Evolutionary conservation across 2,113 vertebrate genomes (phyloP).

Genomic region (Hypanus sabinus): DNA sequence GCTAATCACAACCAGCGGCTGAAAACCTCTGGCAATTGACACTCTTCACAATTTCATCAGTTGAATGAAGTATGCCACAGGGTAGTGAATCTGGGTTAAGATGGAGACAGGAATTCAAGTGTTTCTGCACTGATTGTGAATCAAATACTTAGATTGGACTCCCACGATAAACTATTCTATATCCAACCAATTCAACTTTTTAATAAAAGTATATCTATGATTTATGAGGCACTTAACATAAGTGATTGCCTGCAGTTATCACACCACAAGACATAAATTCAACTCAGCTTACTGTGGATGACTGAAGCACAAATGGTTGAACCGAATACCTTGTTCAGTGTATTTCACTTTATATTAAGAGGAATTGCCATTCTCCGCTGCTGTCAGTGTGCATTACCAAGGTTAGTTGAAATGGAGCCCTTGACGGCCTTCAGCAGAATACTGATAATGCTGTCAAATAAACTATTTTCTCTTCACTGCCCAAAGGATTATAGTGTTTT

Average conservation of each 20-base stretch:
- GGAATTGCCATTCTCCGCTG: neutral
- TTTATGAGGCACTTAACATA: neutral
- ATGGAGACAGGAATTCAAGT: neutral
- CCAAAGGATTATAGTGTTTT: neutral
- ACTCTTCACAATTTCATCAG: too few relatives aligned
- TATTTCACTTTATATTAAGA: neutral
- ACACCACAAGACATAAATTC: neutral
- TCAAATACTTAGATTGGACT: neutral
- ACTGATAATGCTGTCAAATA: neutral
- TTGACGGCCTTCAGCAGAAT: neutral
- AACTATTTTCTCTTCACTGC: neutral
- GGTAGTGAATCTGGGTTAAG: neutral
- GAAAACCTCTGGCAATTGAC: too few relatives aligned
- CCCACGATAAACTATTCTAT: neutral
- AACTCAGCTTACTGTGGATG: neutral
- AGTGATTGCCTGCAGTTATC: neutral
- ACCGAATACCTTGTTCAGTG: neutral
- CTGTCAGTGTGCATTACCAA: constrained; percentile 32
- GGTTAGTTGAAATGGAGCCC: neutral
- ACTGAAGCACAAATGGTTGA: neutral
- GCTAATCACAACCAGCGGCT: neutral
- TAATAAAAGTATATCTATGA: neutral
- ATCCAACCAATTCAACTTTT: neutral
- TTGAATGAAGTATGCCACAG: neutral
- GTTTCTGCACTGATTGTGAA: neutral